phyloP scores from a whole-genome alignment of 1,140 invertebrate genomes.

The Spodoptera frugiperda region DNA sequence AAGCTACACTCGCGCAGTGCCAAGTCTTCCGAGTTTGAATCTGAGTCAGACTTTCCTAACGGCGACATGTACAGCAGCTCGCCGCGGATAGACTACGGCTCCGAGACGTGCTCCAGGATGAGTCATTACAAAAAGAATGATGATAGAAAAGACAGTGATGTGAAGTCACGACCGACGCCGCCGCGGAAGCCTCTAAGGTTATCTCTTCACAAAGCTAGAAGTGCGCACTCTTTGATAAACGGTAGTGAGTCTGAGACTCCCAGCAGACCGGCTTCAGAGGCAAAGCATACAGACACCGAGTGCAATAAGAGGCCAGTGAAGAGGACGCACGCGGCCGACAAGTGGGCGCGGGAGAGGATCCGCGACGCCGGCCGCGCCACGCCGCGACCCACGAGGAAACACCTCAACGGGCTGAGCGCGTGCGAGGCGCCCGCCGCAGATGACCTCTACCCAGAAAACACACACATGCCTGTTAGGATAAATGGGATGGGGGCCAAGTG shows the following conservation, averaged over 20 bases:
- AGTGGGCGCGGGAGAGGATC: slow-evolving; percentile 63
- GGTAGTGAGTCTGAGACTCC: slow-evolving; percentile 75
- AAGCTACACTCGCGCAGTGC: slow-evolving; percentile 87
- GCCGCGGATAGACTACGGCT: slow-evolving; percentile 86
- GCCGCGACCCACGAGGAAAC: slow-evolving; percentile 65
- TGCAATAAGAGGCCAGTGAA: slow-evolving; percentile 72
- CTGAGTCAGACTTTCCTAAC: slow-evolving; percentile 86
- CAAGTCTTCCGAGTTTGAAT: slow-evolving; percentile 90
- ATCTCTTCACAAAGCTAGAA: slow-evolving; percentile 93
- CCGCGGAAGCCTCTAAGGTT: slow-evolving; percentile 94
- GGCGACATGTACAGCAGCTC: slow-evolving; percentile 77
- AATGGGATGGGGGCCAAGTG: slow-evolving; percentile 63
- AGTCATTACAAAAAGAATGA: slow-evolving; percentile 84
- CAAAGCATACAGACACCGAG: slow-evolving; percentile 56
- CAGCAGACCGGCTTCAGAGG: slow-evolving; percentile 66
- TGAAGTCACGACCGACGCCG: slow-evolving; percentile 89
- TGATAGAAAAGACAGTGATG: slow-evolving; percentile 67
- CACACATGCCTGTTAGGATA: slow-evolving; percentile 56
- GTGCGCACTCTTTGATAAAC: slow-evolving; percentile 91
- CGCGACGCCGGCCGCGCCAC: slow-evolving; percentile 68
- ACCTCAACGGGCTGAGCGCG: slow-evolving; percentile 62
- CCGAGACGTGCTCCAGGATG: slow-evolving; percentile 84
- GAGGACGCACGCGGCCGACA: slow-evolving; percentile 71
- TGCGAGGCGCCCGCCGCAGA: slow-evolving; percentile 74
- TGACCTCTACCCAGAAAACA: slow-evolving; percentile 71